Evolutionary conservation across 2,888 invertebrate genomes (phyloP), one percentile per base, ranked within the genome.

Genomic region (Drosophila differens): DNA sequence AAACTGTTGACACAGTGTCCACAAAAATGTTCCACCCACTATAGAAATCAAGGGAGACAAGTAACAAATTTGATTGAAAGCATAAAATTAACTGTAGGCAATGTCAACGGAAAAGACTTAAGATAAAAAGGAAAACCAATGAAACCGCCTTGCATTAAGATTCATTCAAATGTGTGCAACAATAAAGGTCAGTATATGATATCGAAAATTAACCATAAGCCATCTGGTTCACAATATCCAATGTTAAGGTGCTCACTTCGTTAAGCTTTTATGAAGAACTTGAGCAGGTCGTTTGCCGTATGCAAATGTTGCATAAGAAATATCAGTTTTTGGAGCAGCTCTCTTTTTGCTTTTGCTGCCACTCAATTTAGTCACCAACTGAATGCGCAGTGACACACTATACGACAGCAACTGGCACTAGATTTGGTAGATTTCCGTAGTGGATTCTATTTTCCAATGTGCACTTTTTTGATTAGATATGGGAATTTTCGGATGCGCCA

Each of bases 401-500:
- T 14, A 22, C 9, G 22, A 22, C 47, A 22, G 22, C 47, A 22
- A 22, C 47, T 16, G 22, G 14, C 14, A 4, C 22, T 47, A 2
- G 16, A 47, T 22, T 7, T 22, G 14, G 4, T 4, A 47, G 47
- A 22, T 53, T 62, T 25, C 37, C 32, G 7, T 7, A 6, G 41
- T 12, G 30, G 51, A 16, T 54, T 35, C 25, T 25, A 41, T 52
- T 57, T 32, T 25, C 19, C 39, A 62, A 49, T 51, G 51, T 62
- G 66, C 76, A 76, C 62, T 76, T 66, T 51, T 39, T 54, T 73
- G 76, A 76, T 76, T 76, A 53, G 79, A 73, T 76, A 49, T 60
- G 79, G 74, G 66, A 67, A 63, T 55, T 52, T 60, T 69, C 28
- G 7, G 41, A 25, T 25, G 52, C 19, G 39, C 22, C 28, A 33